Conservation (phyloP, 2,113 vertebrate genomes). For the Misgurnus mizolepis region DNA sequence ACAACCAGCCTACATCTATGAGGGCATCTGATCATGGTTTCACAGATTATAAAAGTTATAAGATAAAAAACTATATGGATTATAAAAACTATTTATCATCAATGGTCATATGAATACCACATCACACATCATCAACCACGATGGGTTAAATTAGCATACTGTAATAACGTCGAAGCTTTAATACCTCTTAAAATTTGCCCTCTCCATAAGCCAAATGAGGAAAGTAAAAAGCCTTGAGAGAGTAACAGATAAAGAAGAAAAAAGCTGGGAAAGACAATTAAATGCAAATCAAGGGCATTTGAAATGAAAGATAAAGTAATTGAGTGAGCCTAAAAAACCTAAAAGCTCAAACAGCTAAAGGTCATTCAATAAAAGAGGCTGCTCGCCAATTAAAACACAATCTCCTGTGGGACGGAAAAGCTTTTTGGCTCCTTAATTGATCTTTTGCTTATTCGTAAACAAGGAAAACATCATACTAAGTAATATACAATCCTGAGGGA, state of each 20-base stretch:
- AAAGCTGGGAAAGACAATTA: not conserved
- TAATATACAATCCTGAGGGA: constrained; percentile 36
- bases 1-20: not conserved
- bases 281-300: not conserved
- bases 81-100: no score
- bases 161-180: constrained; percentile 27
- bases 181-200: constrained; percentile 50
- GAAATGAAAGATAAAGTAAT: constrained; percentile 2
- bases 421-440: constrained; percentile 38
- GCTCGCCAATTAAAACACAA: constrained; percentile 11
- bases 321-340: not conserved
- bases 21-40: no score
- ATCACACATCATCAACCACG: not conserved
- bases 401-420: constrained; percentile 22
- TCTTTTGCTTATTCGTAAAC: constrained; percentile 32
- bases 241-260: not conserved
- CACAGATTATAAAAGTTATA: no score
- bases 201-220: constrained; percentile 9
- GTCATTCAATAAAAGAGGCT: constrained; percentile 25
- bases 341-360: constrained; percentile 8
- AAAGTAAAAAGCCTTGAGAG: constrained; percentile 15
- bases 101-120: not conserved
- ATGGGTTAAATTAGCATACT: not conserved
- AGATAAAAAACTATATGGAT: no score
- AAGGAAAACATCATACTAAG: constrained; percentile 26